Percentiles rank a stretch among this genome's conserved stretches.
Evolutionary conservation across 2,113 vertebrate genomes (phyloP).

Genomic region (Cyrtonyx montezumae): DNA sequence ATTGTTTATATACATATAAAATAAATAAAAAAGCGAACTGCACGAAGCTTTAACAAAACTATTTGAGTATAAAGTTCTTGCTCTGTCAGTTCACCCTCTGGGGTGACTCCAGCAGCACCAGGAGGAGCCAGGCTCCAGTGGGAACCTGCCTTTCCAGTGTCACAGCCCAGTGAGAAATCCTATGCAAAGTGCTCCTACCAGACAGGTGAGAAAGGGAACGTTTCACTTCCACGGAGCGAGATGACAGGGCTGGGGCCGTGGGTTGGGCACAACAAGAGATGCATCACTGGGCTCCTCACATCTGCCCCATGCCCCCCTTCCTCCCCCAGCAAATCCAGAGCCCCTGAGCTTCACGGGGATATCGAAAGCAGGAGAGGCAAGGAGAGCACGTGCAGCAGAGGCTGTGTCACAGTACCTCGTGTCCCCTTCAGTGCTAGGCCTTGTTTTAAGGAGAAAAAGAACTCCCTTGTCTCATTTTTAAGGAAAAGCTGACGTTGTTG

Average conservation of each 20-base stretch:
- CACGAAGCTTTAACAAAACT: constrained; percentile 25
- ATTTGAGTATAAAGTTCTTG: constrained; percentile 1
- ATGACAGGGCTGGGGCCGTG: not conserved
- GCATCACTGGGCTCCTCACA: not conserved
- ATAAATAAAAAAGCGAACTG: not conserved
- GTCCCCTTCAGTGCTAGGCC: not conserved
- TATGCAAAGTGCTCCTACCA: not conserved
- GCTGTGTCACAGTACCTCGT: fast-evolving
- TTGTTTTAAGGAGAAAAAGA: not conserved
- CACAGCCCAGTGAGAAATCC: not conserved
- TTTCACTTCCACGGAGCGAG: fast-evolving
- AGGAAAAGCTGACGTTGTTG: not conserved
- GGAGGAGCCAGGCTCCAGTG: no score
- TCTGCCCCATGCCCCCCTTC: not conserved
- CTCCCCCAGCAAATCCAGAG: fast-evolving
- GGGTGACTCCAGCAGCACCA: not conserved
- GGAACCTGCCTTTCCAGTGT: not conserved
- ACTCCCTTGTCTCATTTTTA: not conserved
- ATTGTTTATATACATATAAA: not conserved
- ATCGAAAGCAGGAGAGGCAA: not conserved
- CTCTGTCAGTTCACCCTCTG: not conserved
- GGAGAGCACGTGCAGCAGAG: not conserved
- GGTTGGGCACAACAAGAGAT: not conserved
- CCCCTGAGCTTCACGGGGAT: not conserved
- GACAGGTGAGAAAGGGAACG: not conserved